Evolutionary conservation across 1,140 invertebrate species (phyloP), one percentile per base, ranked within the genome.

Genomic region (Cotesia vestalis): DNA sequence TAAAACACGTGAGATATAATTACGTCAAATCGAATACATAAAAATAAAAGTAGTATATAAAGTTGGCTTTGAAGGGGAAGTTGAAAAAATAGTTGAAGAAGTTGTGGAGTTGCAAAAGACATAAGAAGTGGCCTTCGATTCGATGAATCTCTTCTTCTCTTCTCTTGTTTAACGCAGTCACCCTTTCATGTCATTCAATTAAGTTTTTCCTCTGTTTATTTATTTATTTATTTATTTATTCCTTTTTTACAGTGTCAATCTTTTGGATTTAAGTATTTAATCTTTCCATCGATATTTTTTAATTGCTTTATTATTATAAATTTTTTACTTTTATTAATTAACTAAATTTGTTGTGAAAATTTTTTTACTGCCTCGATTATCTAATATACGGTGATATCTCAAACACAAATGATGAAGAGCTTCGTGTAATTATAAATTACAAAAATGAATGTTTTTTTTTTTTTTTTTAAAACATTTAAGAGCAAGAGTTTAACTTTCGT

Each of bases 111-210:
- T 40, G 63, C 8, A 40, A 12, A 40, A 11, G 20, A 46, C 20
- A 55, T 34, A 59, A 35, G 36, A 40, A 60, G 57, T 69, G 55
- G 67, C 67, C 63, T 60, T 40, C 67, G 67, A 60, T 69, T 40
- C 67, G 67, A 60, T 69, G 17, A 35, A 60, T 40, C 12, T 62
- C 20, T 36, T 35, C 53, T 38, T 40, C 34, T 38, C 59, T 36
- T n/a, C 34, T 38, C 59, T 36, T n/a, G 36, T 69, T 35, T 55
- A 68, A 55, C 9, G 66, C 67, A 62, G 8, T 62, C 34, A 55
- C 35, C 57, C 55, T 38, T 60, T 69, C 36, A 60, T 59, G 36
- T 57, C 67, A 69, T 69, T 69, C 67, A 69, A 69, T 69, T 69
- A 69, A 60, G 53, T 57, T 69, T 69, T 69, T 69, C 40, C 36